Conservation (phyloP, 2,113 vertebrate species). For the Neodontobutis hainanensis region DNA sequence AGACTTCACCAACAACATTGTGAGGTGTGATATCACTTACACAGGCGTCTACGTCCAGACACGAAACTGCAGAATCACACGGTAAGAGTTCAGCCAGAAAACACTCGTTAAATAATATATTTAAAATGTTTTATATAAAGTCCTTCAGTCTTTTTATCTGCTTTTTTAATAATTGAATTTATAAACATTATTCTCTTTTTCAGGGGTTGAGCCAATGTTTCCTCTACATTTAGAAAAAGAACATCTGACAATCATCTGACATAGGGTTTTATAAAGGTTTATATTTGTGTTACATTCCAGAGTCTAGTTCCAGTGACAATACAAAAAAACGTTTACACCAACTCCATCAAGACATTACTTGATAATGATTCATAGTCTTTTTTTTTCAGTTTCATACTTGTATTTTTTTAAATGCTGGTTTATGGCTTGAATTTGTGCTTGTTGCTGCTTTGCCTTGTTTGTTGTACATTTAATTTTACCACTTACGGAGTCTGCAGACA, state of each 20-base stretch:
- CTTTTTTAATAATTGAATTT: neutral
- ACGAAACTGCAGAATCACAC: constrained; percentile 79
- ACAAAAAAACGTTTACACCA: constrained; percentile 30
- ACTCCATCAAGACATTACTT: constrained; percentile 1
- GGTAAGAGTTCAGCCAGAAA: constrained; percentile 57
- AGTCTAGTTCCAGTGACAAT: constrained; percentile 21
- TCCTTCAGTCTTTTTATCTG: neutral
- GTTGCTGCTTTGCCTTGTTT: constrained; percentile 11
- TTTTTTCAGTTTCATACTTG: constrained; percentile 25
- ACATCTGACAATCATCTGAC: neutral
- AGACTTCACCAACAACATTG: constrained; percentile 84
- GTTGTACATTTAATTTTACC: constrained; percentile 22
- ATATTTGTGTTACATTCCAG: constrained; percentile 18
- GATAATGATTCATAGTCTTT: constrained; percentile 16
- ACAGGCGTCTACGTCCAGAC: constrained; percentile 82
- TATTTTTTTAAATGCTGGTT: constrained; percentile 25
- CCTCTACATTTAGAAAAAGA: neutral
- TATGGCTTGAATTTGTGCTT: constrained; percentile 23
- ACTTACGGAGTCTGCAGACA: neutral
- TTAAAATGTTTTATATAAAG: too few relatives aligned
- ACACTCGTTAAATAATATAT: too few relatives aligned
- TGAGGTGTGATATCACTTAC: constrained; percentile 83
- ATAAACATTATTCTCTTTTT: constrained; percentile 6
- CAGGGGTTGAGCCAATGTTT: constrained; percentile 48
- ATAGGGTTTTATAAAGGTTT: neutral